These are phyloP conservation scores for Menidia menidia DNA, from an alignment of 2,797 vertebrate species.

Conservation along the genomic window DNA sequence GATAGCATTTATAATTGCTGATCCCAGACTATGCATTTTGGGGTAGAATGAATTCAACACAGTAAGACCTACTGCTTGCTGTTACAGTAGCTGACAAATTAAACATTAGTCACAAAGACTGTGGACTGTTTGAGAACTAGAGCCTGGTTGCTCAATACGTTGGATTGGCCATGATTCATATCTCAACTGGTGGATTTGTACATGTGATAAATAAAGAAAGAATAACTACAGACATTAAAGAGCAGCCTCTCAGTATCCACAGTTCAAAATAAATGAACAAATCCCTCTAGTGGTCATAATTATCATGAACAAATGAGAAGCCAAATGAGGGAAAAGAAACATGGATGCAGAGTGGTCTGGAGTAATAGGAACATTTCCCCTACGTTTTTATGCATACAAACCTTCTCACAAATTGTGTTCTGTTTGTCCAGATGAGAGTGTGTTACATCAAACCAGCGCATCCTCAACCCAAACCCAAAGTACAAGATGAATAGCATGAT, in stretches of 20 bases:
- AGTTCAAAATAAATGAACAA: background rate
- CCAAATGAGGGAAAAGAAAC: no score
- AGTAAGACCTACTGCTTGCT: slow-evolving; percentile 18
- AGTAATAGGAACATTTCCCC: no score
- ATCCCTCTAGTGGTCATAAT: slow-evolving; percentile 1
- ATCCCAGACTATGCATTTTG: slow-evolving; percentile 36
- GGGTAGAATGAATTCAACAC: background rate
- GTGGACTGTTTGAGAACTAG: slow-evolving; percentile 46
- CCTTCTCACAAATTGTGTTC: no score
- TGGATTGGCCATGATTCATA: slow-evolving; percentile 40
- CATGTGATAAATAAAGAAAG: slow-evolving; percentile 8
- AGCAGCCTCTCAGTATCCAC: background rate
- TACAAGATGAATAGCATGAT: no score
- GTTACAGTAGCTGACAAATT: slow-evolving; percentile 50
- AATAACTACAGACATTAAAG: background rate
- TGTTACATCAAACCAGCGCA: no score
- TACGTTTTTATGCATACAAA: no score
- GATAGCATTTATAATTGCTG: slow-evolving; percentile 21
- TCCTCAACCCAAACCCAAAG: no score
- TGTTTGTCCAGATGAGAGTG: no score
- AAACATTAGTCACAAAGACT: slow-evolving; percentile 39
- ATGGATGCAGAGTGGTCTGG: no score
- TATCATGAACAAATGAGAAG: slow-evolving; percentile 2
- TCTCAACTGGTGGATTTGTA: slow-evolving; percentile 17
- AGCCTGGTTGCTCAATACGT: slow-evolving; percentile 10